These are phyloP conservation scores for Nemoura dubitans DNA, from an alignment of 2,888 invertebrate genomes.

Conservation along the genomic window DNA sequence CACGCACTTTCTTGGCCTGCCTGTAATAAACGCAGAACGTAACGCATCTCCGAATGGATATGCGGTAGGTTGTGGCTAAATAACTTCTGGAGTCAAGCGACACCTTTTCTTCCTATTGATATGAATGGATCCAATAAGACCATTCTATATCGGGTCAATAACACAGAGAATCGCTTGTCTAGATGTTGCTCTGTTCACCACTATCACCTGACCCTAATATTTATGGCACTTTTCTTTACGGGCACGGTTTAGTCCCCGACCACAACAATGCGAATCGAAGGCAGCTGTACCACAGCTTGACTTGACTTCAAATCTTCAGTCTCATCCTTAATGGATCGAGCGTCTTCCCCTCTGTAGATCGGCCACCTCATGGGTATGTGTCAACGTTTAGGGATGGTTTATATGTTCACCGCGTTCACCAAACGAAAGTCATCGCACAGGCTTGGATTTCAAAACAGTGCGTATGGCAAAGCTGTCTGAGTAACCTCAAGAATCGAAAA, in stretches of 20 bases:
- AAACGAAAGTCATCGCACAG: too few species aligned
- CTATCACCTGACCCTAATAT: slow-evolving; percentile 32
- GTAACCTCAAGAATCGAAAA: too few species aligned
- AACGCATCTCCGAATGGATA: background rate
- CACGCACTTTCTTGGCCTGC: background rate
- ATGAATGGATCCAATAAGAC: slow-evolving; percentile 15
- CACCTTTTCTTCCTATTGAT: slow-evolving; percentile 24
- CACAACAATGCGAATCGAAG: slow-evolving; percentile 1
- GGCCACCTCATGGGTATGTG: too few species aligned
- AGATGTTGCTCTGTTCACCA: background rate
- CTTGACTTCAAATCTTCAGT: background rate
- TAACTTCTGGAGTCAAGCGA: slow-evolving; percentile 22
- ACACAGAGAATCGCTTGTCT: slow-evolving; percentile 18
- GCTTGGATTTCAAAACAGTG: too few species aligned
- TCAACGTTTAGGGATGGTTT: background rate
- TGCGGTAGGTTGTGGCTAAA: slow-evolving; percentile 30
- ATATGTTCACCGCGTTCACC: too few species aligned
- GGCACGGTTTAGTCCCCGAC: background rate
- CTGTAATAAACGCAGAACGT: background rate
- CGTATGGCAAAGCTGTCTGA: too few species aligned
- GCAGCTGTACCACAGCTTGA: slow-evolving; percentile 14
- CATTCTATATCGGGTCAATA: background rate
- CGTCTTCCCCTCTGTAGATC: background rate
- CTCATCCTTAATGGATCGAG: background rate
- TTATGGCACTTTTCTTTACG: slow-evolving; percentile 24